A percentile compares a stretch with the other conserved stretches of the same genome.
These are phyloP conservation scores for Phymatocera aterrima DNA, from an alignment of 2,888 invertebrate species.

Conservation along the genomic window DNA sequence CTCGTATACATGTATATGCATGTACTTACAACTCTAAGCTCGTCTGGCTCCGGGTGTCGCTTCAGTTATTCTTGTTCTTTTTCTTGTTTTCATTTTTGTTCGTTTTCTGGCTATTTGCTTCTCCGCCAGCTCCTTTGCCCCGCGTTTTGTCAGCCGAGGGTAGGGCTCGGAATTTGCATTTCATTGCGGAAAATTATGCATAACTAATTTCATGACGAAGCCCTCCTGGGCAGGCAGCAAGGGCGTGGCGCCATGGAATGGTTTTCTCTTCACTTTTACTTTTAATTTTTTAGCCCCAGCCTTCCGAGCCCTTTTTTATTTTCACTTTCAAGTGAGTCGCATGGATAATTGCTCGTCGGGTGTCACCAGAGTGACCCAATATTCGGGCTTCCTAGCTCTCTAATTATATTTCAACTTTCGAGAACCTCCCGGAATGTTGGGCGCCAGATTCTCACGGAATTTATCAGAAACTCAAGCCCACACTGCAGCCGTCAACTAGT, in stretches of 20 bases:
- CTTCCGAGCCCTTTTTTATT: neutral
- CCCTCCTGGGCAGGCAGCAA: slow-evolving; percentile 17
- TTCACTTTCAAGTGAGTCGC: neutral
- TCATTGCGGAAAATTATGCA: slow-evolving; percentile 50
- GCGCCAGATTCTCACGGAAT: neutral
- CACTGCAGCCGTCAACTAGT: neutral
- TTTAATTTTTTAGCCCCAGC: neutral
- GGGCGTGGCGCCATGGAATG: slow-evolving; percentile 7
- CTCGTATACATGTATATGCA: no score
- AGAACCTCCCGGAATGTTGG: neutral
- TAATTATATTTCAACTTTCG: slow-evolving; percentile 48
- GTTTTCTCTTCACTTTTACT: neutral
- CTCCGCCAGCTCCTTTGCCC: slow-evolving; percentile 19
- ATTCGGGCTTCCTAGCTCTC: neutral
- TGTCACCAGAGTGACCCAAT: slow-evolving; percentile 3
- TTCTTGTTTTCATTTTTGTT: neutral
- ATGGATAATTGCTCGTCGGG: slow-evolving; percentile 8
- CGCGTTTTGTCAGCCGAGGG: slow-evolving; percentile 36
- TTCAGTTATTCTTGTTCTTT: neutral
- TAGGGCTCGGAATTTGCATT: slow-evolving; percentile 43
- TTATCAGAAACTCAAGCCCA: neutral
- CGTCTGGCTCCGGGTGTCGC: neutral
- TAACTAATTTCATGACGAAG: slow-evolving; percentile 49
- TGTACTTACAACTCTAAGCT: neutral
- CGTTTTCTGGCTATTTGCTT: slow-evolving; percentile 25